These are phyloP conservation scores for Nixonia krombeini DNA, from an alignment of 1,140 invertebrate species.

Conservation along the genomic window DNA sequence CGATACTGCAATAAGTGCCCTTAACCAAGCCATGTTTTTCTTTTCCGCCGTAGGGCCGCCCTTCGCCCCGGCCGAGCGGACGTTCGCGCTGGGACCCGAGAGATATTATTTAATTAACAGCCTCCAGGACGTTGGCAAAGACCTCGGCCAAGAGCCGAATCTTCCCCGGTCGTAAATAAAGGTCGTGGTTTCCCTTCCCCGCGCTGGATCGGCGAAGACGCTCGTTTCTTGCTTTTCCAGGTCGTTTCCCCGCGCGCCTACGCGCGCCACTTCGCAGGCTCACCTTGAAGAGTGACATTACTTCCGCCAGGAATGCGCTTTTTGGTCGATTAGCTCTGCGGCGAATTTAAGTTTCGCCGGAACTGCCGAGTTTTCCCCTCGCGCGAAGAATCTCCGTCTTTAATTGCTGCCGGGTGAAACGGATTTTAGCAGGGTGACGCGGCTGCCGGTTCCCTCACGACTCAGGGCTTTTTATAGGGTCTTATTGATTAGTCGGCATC, in stretches of 20 bases:
- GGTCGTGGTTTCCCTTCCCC: slow-evolving; percentile 53
- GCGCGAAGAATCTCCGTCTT: slow-evolving; percentile 61
- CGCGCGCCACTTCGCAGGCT: slow-evolving; percentile 15
- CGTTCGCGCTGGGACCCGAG: slow-evolving; percentile 51
- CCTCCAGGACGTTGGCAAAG: slow-evolving; percentile 9
- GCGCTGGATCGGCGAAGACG: slow-evolving; percentile 9
- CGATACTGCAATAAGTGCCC: slow-evolving; percentile 69
- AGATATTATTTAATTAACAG: slow-evolving; percentile 72
- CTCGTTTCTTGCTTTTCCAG: slow-evolving; percentile 5
- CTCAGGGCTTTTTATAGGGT: slow-evolving; percentile 18
- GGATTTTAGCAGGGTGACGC: slow-evolving; percentile 9
- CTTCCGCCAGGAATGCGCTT: slow-evolving; percentile 54
- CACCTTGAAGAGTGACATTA: slow-evolving; percentile 53
- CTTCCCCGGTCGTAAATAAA: slow-evolving; percentile 60
- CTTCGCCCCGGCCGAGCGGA: slow-evolving; percentile 45
- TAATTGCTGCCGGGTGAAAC: slow-evolving; percentile 52
- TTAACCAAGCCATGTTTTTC: slow-evolving; percentile 58
- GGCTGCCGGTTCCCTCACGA: slow-evolving; percentile 21
- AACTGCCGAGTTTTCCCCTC: slow-evolving; percentile 37
- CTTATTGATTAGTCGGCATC: neutral
- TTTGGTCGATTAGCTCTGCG: slow-evolving; percentile 65
- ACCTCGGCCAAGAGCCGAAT: slow-evolving; percentile 27
- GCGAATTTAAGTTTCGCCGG: slow-evolving; percentile 57
- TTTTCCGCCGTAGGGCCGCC: slow-evolving; percentile 25
- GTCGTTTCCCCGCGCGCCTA: slow-evolving; percentile 14